Base-by-base conservation (phyloP, 2,888 invertebrate species). In the Volucella zonaria region DNA sequence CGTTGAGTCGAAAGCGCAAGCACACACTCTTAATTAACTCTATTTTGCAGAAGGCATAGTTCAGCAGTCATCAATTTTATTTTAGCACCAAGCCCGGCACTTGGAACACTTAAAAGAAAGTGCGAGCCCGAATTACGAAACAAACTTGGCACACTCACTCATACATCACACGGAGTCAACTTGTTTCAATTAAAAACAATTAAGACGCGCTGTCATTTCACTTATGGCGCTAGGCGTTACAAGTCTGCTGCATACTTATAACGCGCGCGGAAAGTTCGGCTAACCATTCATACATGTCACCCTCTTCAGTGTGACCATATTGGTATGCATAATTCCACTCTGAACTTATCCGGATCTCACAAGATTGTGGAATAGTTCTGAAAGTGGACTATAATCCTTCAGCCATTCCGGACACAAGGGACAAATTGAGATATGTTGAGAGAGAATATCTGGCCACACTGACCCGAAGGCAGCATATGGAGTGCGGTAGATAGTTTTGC, bases 141-240 rank as follows among this genome's bases (percentile, higher is more conserved):
- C 81, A 64, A 56, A 56, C 38, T 58, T 77, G 77, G 15, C 52
- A 61, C 81, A 70, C 71, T 61, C 62, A 54, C 52, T 11, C 59
- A 47, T 58, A 62, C 52, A 66, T 64, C 66, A 76, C 49, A 76
- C 56, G 56, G 62, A 78, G 74, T 82, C 79, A 79, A 76, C 77
- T 86, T 86, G 78, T 82, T 86, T 86, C 86, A 86, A 86, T 86
- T 86, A 82, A 82, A 59, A 86, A 75, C 82, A 86, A 86, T 86
- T 86, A 86, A 86, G 86, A 82, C 62, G 85, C 85, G 85, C 85
- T 85, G 85, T 85, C 81, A 85, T 85, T 85, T 85, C 85, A 77
- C 85, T 85, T 85, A 85, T 52, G 58, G 64, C 62, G 51, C 73
- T 68, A 74, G 67, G 64, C 40, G 43, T 76, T 58, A 38, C 38